Conservation (phyloP, 2,888 invertebrate species). For the Cerastoderma edule region DNA sequence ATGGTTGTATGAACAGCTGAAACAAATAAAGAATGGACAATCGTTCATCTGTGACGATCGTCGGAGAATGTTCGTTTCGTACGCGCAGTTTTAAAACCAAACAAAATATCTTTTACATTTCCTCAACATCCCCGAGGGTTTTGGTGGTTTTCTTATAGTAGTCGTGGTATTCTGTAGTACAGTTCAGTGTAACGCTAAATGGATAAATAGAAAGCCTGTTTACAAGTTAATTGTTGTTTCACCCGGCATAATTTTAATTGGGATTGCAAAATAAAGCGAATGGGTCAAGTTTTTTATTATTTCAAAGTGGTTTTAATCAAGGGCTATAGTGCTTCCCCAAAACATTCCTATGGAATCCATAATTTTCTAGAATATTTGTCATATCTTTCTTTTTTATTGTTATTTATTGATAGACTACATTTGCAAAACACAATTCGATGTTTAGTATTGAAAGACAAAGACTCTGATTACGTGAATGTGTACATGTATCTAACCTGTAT, state of each 20-base stretch:
- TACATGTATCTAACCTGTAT: conserved; percentile 49
- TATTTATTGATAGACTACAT: no score
- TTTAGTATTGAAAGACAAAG: background rate
- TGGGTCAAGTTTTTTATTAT: no score
- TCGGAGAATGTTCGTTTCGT: background rate
- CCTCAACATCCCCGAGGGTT: background rate
- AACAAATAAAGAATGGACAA: conserved; percentile 3
- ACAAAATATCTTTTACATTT: background rate
- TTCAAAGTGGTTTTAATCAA: background rate
- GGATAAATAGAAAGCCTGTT: background rate
- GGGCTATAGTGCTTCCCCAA: background rate
- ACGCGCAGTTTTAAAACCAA: background rate
- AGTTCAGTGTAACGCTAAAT: background rate
- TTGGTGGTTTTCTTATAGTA: background rate
- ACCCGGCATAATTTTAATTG: no score
- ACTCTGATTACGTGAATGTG: background rate
- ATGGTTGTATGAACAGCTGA: conserved; percentile 74
- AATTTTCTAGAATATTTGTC: background rate
- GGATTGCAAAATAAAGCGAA: no score
- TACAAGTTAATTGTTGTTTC: no score
- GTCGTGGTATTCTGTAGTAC: background rate
- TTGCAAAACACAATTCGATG: background rate
- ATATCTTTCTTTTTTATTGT: no score
- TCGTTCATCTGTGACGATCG: background rate
- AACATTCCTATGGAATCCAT: background rate